These are phyloP conservation scores for Typhlomys cinereus DNA, from an alignment of 2,113 vertebrate genomes.

Conservation along the genomic window DNA sequence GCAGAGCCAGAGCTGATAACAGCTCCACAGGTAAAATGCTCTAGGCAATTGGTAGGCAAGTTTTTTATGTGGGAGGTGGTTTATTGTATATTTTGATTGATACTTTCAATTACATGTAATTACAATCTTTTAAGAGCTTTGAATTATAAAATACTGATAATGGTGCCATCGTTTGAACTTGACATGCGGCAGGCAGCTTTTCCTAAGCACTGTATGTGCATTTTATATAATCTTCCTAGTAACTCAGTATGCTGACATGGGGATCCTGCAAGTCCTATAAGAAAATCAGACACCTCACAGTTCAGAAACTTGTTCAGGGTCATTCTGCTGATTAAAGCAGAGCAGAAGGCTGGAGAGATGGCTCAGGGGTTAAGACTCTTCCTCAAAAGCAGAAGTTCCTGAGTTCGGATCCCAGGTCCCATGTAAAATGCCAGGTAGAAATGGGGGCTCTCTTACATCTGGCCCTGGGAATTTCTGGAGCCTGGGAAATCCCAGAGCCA, in stretches of 20 bases:
- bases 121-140: conserved; percentile 10
- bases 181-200: not conserved
- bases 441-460: too few relatives aligned
- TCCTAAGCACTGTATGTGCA: not conserved
- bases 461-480: too few relatives aligned
- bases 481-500: too few relatives aligned
- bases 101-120: not conserved
- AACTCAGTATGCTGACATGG: not conserved
- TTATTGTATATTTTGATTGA: conserved; percentile 47
- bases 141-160: conserved; percentile 12
- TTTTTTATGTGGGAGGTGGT: conserved; percentile 17
- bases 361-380: too few relatives aligned
- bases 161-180: not conserved
- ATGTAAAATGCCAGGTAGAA: too few relatives aligned
- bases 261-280: not conserved
- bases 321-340: not conserved
- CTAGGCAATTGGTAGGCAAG: conserved; percentile 17
- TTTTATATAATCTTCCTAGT: not conserved
- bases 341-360: too few relatives aligned
- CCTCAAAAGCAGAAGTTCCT: too few relatives aligned
- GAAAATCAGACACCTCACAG: not conserved
- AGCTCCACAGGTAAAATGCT: not conserved
- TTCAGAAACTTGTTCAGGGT: not conserved
- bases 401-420: too few relatives aligned
- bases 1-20: not conserved